Evolutionary conservation across 2,797 vertebrate species (phyloP).

Genomic region (Amblyraja radiata): DNA sequence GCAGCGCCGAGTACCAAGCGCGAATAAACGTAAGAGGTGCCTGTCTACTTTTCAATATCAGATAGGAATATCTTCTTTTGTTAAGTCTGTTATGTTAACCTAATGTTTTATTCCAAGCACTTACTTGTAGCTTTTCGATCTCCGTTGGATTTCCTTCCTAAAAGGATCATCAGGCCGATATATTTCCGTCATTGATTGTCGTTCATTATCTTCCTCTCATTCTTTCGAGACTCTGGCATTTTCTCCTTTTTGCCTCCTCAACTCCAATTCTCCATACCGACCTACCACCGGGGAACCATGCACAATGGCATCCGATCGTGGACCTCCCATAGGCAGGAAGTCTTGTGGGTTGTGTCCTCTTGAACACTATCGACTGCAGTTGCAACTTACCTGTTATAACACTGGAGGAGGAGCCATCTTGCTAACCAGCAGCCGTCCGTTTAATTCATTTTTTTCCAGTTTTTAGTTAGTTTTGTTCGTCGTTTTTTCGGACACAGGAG

Average conservation of each 20-base stretch:
- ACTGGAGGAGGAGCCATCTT: too few relatives aligned
- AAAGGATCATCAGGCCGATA: neutral
- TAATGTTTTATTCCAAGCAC: neutral
- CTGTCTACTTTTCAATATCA: slow-evolving; percentile 99
- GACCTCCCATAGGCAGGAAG: neutral
- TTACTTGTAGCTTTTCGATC: neutral
- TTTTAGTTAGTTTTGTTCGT: too few relatives aligned
- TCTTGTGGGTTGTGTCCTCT: neutral
- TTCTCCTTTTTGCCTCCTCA: slow-evolving; percentile 50
- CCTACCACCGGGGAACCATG: slow-evolving; percentile 41
- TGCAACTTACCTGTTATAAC: too few relatives aligned
- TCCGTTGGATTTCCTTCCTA: too few relatives aligned
- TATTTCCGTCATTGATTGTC: too few relatives aligned
- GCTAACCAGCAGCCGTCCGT: too few relatives aligned
- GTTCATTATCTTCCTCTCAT: slow-evolving; percentile 24
- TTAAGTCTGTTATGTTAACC: slow-evolving; percentile 43
- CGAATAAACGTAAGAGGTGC: slow-evolving; percentile 99
- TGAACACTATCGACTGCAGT: neutral
- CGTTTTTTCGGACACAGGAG: too few relatives aligned
- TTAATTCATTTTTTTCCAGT: too few relatives aligned
- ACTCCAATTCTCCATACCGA: slow-evolving; percentile 46
- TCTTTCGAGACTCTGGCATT: slow-evolving; percentile 44
- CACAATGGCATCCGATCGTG: slow-evolving; percentile 40
- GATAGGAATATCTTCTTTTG: slow-evolving; percentile 74
- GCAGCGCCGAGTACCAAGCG: slow-evolving; percentile 99